phyloP scores from a whole-genome alignment of 2,113 vertebrate species.

The Charina bottae region DNA sequence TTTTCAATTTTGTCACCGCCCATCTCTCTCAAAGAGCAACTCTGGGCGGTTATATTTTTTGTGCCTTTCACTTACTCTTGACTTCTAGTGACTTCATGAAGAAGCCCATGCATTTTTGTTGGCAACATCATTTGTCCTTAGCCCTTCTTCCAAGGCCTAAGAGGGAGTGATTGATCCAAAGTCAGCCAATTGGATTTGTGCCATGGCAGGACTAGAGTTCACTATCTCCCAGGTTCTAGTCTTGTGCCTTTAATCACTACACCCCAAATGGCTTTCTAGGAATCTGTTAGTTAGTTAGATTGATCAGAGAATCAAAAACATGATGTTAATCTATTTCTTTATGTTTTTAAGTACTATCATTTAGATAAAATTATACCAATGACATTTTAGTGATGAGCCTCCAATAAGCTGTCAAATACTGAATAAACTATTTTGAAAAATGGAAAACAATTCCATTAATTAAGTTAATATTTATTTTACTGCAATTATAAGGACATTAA shows the following conservation, averaged over 20 bases:
- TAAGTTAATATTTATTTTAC: conserved; percentile 37
- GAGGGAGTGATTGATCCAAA: neutral
- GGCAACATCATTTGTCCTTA: neutral
- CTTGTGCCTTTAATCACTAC: neutral
- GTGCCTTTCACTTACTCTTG: neutral
- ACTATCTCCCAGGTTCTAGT: neutral
- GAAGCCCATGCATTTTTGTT: neutral
- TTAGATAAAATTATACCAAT: neutral
- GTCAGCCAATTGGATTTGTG: neutral
- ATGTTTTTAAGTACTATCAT: neutral
- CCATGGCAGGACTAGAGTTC: neutral
- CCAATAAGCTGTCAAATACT: conserved; percentile 31
- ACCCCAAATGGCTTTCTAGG: neutral
- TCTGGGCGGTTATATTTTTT: neutral
- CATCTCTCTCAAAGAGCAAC: too few relatives aligned
- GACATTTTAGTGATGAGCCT: conserved; percentile 16
- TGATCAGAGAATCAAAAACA: neutral
- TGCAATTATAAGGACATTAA: conserved; percentile 50
- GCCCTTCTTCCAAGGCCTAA: neutral
- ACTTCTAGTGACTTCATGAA: neutral
- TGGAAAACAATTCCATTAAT: conserved; percentile 60
- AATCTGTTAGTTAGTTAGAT: neutral
- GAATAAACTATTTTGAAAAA: conserved; percentile 50
- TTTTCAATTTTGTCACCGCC: too few relatives aligned
- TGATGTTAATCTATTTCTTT: neutral